Conservation (phyloP, 2,797 vertebrate genomes). For the Antrozous pallidus region DNA sequence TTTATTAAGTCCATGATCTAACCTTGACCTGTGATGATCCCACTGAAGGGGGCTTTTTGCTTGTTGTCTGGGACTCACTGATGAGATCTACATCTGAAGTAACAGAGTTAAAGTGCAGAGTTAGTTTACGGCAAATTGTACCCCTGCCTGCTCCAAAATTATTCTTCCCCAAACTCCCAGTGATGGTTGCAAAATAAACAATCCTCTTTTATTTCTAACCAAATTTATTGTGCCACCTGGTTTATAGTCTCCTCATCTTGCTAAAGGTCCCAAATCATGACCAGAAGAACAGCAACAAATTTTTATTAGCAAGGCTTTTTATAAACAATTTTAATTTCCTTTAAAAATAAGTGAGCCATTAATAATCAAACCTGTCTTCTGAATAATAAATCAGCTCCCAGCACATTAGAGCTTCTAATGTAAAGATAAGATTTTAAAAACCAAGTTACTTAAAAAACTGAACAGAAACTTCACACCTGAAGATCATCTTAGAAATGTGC, state of each 20-base stretch:
- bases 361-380: not conserved
- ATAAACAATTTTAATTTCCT: constrained; percentile 38
- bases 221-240: not conserved
- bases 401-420: constrained; percentile 52
- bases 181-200: constrained; percentile 27
- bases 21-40: not conserved
- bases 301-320: constrained; percentile 30
- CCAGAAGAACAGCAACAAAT: not conserved
- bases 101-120: not conserved
- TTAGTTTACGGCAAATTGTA: not conserved
- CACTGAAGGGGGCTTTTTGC: not conserved
- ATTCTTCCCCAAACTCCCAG: constrained; percentile 49
- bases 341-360: constrained; percentile 26
- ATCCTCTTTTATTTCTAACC: not conserved
- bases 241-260: not conserved
- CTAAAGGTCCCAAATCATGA: constrained; percentile 15
- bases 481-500: constrained; percentile 77
- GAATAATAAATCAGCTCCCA: constrained; percentile 30
- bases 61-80: not conserved
- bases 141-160: constrained; percentile 1
- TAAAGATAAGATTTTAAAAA: constrained; percentile 70
- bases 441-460: constrained; percentile 69
- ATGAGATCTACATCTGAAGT: not conserved
- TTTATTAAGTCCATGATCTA: not conserved
- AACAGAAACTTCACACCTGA: constrained; percentile 78